Base-by-base conservation (phyloP, 2,113 vertebrate genomes). In the Hippocampus mohnikei region DNA sequence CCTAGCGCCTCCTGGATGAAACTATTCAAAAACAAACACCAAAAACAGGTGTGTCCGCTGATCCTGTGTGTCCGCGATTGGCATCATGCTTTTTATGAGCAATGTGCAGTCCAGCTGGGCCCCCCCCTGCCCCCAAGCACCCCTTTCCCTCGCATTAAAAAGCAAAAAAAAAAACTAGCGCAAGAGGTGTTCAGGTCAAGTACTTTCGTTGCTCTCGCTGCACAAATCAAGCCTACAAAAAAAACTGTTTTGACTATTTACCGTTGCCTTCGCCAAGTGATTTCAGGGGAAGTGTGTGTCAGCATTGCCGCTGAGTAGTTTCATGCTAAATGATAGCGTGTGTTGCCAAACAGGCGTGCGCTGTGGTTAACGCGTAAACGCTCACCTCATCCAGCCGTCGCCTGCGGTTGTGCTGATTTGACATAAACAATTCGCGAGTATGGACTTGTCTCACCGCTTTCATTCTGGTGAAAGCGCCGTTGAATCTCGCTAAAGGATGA, bases 341-440 rank as follows among this genome's bases (percentile, higher is more conserved):
- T 78, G 48, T 52, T 70, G 7, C 29, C 66, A 81, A 76, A 80
- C 72, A 71, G 33, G 11, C 23, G 15, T 12, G 42, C 52, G 64
- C 71, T 75, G 62, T 71, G 41, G 74, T 71, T 44, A 52, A 77
- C 58, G 67, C 63, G 52, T 4, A 29, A 27, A 71, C 64, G 64
- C 76, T 48, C 37, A 50, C 56, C 12, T 46, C 25, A 33, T 42
- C 56, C 61, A 25, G 62, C 66, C 67, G 66, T 67, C 1, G 64
- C 72, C 40, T 41, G 61, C 73, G 46, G 71, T 81, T 81, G 55
- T 76, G 66, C 72, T 74, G 74, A 84, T 78, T 76, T 74, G 71
- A 81, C 77, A 81, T 53, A 73, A 85, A 84, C 71, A 81, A 73
- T 70, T 71, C 68, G 66, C 58, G 83, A 77, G 84, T 67, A 73